Conservation (phyloP, 2,888 invertebrate genomes). For the Timema cristinae region DNA sequence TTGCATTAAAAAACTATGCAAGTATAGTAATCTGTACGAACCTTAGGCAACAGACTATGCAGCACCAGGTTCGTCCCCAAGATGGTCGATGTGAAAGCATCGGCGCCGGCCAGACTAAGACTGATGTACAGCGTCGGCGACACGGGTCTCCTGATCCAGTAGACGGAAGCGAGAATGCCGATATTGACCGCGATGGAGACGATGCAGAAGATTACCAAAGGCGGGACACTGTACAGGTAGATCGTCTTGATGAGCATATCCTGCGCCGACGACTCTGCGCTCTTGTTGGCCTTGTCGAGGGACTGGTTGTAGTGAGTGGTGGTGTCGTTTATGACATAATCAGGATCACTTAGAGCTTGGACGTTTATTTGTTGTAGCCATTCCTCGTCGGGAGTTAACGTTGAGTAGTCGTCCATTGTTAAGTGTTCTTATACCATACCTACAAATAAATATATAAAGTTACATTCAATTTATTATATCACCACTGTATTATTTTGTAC, state of each 20-base stretch:
- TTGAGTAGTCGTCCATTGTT: not conserved
- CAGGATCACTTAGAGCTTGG: not conserved
- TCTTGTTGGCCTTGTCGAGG: not conserved
- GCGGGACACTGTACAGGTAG: conserved; percentile 39
- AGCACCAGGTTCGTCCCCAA: conserved; percentile 52
- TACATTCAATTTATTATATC: no score
- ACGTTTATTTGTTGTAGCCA: not conserved
- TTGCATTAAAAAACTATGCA: no score
- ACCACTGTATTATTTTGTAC: no score
- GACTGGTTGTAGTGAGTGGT: conserved; percentile 18
- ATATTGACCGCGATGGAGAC: conserved; percentile 53
- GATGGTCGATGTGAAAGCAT: conserved; percentile 52
- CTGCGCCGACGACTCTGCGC: not conserved
- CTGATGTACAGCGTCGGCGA: conserved; percentile 57
- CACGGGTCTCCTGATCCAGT: conserved; percentile 54
- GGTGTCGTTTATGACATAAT: not conserved
- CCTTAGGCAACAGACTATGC: conserved; percentile 51
- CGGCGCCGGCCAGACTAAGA: conserved; percentile 56
- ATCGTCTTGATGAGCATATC: conserved; percentile 22
- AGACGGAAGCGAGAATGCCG: conserved; percentile 50
- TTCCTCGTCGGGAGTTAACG: not conserved
- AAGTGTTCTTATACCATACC: no score
- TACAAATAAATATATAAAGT: no score
- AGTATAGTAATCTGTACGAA: conserved; percentile 29
- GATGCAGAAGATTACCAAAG: conserved; percentile 49